Conservation (phyloP, 2,797 vertebrate species). For the Characodon lateralis region DNA sequence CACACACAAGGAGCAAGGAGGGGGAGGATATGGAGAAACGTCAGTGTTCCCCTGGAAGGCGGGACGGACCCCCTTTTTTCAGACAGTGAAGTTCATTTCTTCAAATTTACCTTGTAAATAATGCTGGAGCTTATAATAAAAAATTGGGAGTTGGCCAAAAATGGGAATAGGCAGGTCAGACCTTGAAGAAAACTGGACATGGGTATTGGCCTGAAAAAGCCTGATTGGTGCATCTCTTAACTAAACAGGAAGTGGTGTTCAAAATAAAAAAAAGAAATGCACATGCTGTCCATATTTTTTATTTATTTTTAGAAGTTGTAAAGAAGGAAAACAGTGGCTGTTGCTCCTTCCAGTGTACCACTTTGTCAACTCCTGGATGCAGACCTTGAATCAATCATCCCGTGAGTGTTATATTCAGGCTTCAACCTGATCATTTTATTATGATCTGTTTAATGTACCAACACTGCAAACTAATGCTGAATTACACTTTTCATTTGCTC, state of each 20-base stretch:
- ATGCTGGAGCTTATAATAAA: too few species aligned
- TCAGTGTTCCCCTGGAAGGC: too few species aligned
- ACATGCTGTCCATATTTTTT: neutral
- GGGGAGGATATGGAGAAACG: too few species aligned
- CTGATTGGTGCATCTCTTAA: neutral
- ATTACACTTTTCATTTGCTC: conserved; percentile 2
- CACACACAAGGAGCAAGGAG: too few species aligned
- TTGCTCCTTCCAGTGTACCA: neutral
- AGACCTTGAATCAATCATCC: neutral
- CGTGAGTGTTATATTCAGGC: neutral
- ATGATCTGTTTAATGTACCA: neutral
- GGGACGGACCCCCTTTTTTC: too few species aligned
- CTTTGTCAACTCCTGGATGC: neutral
- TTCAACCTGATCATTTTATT: neutral
- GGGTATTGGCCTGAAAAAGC: neutral
- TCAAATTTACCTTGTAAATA: too few species aligned
- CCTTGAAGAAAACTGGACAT: neutral
- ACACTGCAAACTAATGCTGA: neutral
- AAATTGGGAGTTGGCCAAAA: neutral
- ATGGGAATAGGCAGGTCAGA: neutral
- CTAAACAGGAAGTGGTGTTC: neutral
- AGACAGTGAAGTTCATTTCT: too few species aligned
- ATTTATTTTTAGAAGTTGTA: too few species aligned
- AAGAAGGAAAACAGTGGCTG: neutral
- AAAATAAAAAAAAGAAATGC: neutral